Evolutionary conservation across 2,113 vertebrate genomes (phyloP).

Genomic region (Orthonyx spaldingii): DNA sequence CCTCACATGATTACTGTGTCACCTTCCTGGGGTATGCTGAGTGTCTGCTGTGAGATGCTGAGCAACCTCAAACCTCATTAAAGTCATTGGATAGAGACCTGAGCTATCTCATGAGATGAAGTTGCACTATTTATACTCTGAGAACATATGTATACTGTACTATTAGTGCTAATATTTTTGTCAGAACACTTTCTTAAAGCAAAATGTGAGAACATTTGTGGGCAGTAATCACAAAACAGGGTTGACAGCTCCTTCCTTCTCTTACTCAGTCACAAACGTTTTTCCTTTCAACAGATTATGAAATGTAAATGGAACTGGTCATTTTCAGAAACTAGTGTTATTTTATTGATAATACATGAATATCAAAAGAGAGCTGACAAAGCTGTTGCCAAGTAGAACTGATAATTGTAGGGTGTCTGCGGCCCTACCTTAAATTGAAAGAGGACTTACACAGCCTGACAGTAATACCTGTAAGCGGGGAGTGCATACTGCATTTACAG

Average conservation of each 20-base stretch:
- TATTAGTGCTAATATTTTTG: conserved; percentile 80
- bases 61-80: not conserved
- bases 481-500: not conserved
- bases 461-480: not conserved
- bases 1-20: not conserved
- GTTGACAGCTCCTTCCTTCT: conserved; percentile 70
- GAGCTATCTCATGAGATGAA: conserved; percentile 51
- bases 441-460: not conserved
- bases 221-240: conserved; percentile 70
- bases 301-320: conserved; percentile 66
- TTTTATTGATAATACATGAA: not conserved
- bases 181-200: conserved; percentile 68
- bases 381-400: not conserved
- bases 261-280: conserved; percentile 44
- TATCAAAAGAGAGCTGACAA: not conserved
- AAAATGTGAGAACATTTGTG: conserved; percentile 77
- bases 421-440: not conserved
- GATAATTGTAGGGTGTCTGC: not conserved
- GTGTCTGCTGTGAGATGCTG: not conserved
- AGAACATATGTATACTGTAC: conserved; percentile 75
- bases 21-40: not conserved
- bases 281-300: conserved; percentile 57
- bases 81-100: not conserved
- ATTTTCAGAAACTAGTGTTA: conserved; percentile 58
- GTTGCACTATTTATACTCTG: conserved; percentile 65